Percentiles rank a stretch among this genome's conserved stretches.
Evolutionary conservation across 2,888 invertebrate species (phyloP).

Genomic region (Cataglyphis rosenhaueri): DNA sequence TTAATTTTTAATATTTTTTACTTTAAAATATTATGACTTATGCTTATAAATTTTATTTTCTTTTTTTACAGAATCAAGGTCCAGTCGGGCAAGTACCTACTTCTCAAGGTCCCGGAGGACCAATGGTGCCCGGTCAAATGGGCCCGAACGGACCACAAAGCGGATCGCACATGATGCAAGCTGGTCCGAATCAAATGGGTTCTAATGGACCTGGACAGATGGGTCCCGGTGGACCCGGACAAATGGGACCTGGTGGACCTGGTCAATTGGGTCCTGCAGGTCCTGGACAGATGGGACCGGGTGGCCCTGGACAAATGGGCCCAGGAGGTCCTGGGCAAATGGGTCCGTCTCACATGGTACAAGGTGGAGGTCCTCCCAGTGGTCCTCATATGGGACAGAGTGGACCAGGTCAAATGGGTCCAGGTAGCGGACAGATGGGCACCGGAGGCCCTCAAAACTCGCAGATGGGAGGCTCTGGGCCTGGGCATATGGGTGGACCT

Average conservation of each 20-base stretch:
- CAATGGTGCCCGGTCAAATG: conserved; percentile 78
- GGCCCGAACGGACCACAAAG: conserved; percentile 77
- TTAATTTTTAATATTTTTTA: background rate
- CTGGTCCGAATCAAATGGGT: conserved; percentile 75
- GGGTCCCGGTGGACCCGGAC: conserved; percentile 71
- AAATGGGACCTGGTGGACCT: conserved; percentile 74
- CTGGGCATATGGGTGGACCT: conserved; percentile 64
- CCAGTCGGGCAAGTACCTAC: conserved; percentile 77
- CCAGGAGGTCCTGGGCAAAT: conserved; percentile 60
- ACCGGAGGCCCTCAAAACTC: conserved; percentile 78
- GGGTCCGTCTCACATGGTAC: conserved; percentile 79
- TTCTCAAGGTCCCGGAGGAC: conserved; percentile 80
- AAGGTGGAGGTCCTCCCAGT: conserved; percentile 75
- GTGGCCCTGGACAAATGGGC: conserved; percentile 72
- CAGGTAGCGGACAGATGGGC: conserved; percentile 69
- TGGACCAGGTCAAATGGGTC: conserved; percentile 74
- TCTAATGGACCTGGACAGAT: conserved; percentile 73
- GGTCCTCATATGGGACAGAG: conserved; percentile 64
- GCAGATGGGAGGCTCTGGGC: conserved; percentile 78
- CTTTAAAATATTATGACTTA: background rate
- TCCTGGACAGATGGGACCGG: conserved; percentile 76
- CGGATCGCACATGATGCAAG: conserved; percentile 75
- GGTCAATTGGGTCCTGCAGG: conserved; percentile 63
- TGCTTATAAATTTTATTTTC: background rate
- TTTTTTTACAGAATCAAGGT: conserved; percentile 76